Evolutionary conservation across 1,140 invertebrate genomes (phyloP).

Genomic region (Physella acuta): DNA sequence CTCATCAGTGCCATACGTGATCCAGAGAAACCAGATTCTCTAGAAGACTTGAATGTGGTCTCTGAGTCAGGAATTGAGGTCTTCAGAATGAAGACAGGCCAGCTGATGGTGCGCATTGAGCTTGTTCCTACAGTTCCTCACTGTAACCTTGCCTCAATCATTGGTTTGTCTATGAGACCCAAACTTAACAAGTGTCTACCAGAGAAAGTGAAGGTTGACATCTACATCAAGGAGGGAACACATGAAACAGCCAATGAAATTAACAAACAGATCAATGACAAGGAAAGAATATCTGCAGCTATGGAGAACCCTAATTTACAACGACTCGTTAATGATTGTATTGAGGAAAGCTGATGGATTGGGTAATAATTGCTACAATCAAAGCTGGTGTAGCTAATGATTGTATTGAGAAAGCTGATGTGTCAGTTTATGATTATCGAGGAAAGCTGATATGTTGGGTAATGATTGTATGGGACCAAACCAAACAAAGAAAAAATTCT

Average conservation of each 20-base stretch:
- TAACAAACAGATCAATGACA: constrained; percentile 97
- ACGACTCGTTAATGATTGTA: constrained; percentile 84
- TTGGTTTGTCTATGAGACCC: constrained; percentile 66
- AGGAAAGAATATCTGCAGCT: constrained; percentile 96
- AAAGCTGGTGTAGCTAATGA: no score
- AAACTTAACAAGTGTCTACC: constrained; percentile 77
- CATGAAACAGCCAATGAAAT: constrained; percentile 91
- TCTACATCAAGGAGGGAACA: constrained; percentile 87
- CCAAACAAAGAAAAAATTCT: no score
- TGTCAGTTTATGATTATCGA: no score
- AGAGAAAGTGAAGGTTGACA: constrained; percentile 77
- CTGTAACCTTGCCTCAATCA: constrained; percentile 97
- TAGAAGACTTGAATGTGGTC: constrained; percentile 94
- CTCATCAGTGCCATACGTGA: constrained; percentile 89
- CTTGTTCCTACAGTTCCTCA: constrained; percentile 99
- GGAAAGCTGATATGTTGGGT: no score
- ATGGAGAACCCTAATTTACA: constrained; percentile 90
- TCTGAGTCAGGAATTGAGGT: constrained; percentile 79
- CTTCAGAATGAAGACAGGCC: constrained; percentile 42
- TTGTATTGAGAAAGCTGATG: no score
- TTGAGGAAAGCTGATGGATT: no score
- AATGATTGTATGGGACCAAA: no score
- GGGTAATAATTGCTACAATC: no score
- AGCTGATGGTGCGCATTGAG: constrained; percentile 67
- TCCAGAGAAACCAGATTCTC: constrained; percentile 94